Base-by-base conservation (phyloP, 2,113 vertebrate genomes). In the Nothocercus nigrocapillus region DNA sequence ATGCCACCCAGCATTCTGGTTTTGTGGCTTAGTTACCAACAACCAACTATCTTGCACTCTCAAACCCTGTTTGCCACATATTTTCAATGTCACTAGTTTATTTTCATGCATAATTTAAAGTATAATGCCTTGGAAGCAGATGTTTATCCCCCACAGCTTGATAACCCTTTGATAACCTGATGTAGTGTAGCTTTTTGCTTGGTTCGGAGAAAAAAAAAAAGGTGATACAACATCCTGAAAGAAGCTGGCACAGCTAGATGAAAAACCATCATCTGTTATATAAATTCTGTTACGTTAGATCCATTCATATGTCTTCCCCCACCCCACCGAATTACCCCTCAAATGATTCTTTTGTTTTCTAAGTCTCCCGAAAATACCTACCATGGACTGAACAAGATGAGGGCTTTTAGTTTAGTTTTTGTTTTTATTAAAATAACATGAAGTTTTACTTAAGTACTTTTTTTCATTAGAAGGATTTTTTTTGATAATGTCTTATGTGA, bases 1-100 rank as follows among this genome's bases (percentile, higher is more conserved):
- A 63, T 54, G 30, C 44, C 49, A 32, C 49, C 30, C 38, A 42
- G 92, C 27, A 49, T 49, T 49, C 45, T 61, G 82, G 59, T 24
- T 77, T 5, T 80, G 72, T 18, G 59, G 58, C 36, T 25, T 30
- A 76, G 40, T 69, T 81, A 25, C 69, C 64, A 64, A 42, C 86
- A 38, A 18, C 69, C 73, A 45, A 9, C 64, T 25, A 2, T 47
- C 44, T 34, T 4, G 6, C 12, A 5, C 22, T 6, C 34, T 64
- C 38, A 4, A 22, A 44, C 53, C 11, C 34, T 58, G 2, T 44
- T 58, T 13, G 9, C 21, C 7, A 1, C 22, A 21, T 1, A 0
- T n/a, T 58, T 82, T 51, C 58, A 27, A 30, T 8, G 15, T 58
- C 4, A 1, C 14, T 59, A 63, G 5, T 45, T 78, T 28, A 47